Evolutionary conservation across 2,113 vertebrate species (phyloP), one percentile per base, ranked within the genome.

Genomic region (Actinemys pallida): DNA sequence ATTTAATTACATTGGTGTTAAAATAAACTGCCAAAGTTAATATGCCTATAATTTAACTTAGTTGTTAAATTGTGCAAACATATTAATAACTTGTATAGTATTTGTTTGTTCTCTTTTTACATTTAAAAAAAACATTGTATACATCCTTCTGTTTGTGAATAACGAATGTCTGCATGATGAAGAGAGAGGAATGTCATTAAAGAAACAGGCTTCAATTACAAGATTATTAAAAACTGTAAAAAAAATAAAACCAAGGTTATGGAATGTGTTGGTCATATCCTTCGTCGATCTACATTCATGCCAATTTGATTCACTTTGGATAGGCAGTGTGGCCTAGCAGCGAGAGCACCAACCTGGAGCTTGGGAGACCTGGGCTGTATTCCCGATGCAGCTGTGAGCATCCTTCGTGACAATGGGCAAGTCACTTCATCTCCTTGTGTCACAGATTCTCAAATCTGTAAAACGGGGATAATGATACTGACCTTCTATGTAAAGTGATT

Each of bases 291-390:
- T 78, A 24, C 25, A 47, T 25, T 56, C 85, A 93, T 65, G 79
- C 25, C 45, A 75, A 14, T 2, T 69, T 49, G 12, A 12, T 94
- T 95, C 79, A 14, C 8, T 35, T 14, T 83, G 78, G 57, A 4
- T 25, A 10, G 25, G 89, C 2, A 17, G 69, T 47, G 47, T 87
- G 31, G 9, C 31, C 31, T 53, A 20, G 42, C 17, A 81, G 27
- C 10, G 83, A 27, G 0, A 25, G n/a, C 0, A 1, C 11, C 59
- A 11, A 52, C 29, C 42, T 92, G 47, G n/a, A 5, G 25, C 57
- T n/a, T 85, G 76, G 53, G 72, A 91, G 86, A 49, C 79, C 10
- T 42, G 8, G 1, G 82, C 93, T 80, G 81, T 6, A 50, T 95
- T 91, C 14, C 1, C 1, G 35, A 65, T 93, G 24, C 54, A 90